Base-by-base conservation (phyloP, 2,113 vertebrate genomes). In the Bujurquina vittata region DNA sequence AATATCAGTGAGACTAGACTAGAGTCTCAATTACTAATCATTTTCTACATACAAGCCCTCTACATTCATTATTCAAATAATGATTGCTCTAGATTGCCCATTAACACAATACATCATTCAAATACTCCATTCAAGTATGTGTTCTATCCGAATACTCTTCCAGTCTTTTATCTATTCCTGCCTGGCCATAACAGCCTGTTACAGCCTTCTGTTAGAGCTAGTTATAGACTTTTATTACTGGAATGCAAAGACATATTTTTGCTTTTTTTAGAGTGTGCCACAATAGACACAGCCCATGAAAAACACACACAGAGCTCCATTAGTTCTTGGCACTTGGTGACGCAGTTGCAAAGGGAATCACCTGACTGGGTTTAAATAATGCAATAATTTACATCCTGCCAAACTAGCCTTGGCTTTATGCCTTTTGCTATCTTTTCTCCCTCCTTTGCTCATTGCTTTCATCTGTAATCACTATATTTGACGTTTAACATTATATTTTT, bases 321-420 rank as follows among this genome's bases (percentile, higher is more conserved):
- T 88, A 90, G 87, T 61, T 60, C 84, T 91, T 91, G 88, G 88
- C 87, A 86, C 75, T 84, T 67, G 40, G 69, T 77, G 79, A 90
- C 17, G 46, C 83, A 88, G 40, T 84, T 83, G 79, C 77, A 85
- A 33, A 26, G 77, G 83, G 79, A 93, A 87, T 94, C 90, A 94
- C 90, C 85, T 94, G 87, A 93, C 89, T 91, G 80, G 26, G 85
- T 85, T 89, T 89, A 60, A 92, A 91, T 84, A 88, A 84, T 81
- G 75, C 59, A 90, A 86, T 90, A 67, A 90, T 89, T 92, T 61
- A 88, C 62, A 29, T 88, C 60, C 55, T 55, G 74, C 83, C 88
- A 93, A 91, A 77, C 29, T 55, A 31, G 31, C 75, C 58, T 76
- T 84, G 77, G 81, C 86, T 80, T 15, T 15, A 5, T 57, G 77